Evolutionary conservation across 2,888 invertebrate species (phyloP).

Genomic region (Syritta pipiens): DNA sequence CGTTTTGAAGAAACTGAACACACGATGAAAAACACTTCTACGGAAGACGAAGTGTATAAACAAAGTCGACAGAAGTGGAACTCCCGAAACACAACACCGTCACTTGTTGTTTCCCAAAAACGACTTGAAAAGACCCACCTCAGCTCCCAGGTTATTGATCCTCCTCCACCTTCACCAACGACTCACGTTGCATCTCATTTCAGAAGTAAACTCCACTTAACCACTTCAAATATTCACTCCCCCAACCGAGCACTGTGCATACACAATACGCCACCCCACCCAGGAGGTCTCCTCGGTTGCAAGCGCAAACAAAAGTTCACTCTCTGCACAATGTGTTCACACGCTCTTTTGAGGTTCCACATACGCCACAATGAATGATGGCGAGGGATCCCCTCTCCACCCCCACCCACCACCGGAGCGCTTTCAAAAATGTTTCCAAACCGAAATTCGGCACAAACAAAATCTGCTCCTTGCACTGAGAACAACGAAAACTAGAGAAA

Average conservation of each 20-base stretch:
- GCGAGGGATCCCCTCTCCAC: background rate
- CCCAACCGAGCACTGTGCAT: conserved; percentile 1
- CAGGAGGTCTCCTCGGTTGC: background rate
- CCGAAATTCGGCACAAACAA: conserved; percentile 30
- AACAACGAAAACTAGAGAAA: conserved; percentile 33
- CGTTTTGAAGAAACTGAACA: no score
- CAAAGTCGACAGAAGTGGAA: no score
- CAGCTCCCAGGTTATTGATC: no score
- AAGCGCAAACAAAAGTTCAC: conserved; percentile 21
- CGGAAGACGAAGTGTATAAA: no score
- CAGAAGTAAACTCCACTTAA: conserved; percentile 21
- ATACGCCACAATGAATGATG: conserved; percentile 52
- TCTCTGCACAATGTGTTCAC: conserved; percentile 14
- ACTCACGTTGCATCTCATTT: no score
- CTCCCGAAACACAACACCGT: no score
- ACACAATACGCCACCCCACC: background rate
- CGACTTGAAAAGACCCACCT: no score
- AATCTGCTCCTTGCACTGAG: conserved; percentile 18
- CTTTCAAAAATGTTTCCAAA: conserved; percentile 57
- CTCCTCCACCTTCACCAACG: no score
- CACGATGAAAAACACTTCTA: no score
- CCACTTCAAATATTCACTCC: conserved; percentile 26
- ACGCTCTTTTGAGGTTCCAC: conserved; percentile 44
- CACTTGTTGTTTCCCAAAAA: no score
- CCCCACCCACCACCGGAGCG: no score